Base-by-base conservation (phyloP, 1,140 invertebrate genomes). In the Zaprionus taronus region DNA sequence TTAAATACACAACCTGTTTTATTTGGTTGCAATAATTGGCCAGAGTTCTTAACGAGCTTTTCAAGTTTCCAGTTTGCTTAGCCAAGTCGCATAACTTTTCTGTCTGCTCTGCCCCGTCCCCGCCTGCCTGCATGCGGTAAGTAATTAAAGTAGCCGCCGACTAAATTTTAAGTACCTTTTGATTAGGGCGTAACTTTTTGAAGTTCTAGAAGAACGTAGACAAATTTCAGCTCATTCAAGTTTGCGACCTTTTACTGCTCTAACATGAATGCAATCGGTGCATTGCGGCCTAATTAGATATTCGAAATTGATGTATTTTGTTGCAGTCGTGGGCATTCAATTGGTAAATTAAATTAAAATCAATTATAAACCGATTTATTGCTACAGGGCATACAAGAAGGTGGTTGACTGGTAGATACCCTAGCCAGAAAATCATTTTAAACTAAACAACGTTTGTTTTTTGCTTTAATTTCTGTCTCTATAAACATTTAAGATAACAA, bases 81-180 rank as follows among this genome's bases (percentile, higher is more conserved):
- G 66, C 53, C 15, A 70, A 55, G 51, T 70, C 60, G 17, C n/a
- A n/a, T 47, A 47, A 47, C 41, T 47, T 47, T 44, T 17, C 41
- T 41, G 15, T 15, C 15, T 41, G 15, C 15, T 11, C 9, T 9
- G 7, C 7, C 7, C 28, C 7, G 28, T 6, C 7, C 31, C 15
- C 38, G 15, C 41, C n/a, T 81, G 78, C 61, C 66, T 76, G 79
- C 79, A 81, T 81, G 81, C 56, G 85, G 85, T 89, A 89, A 90
- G 89, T 91, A 91, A 87, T 69, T 26, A 22, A 31, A 44, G 24
- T 41, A 74, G 57, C 22, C n/a, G 31, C 20, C 20, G 20, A 22
- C 12, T 57, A 36, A 41, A 11, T 26, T 12, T 68, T 58, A 65
- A 66, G 22, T 26, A 56, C 53, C n/a, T 28, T 56, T 55, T 24